A percentile compares a stretch with the other conserved stretches of the same genome.
phyloP scores from a whole-genome alignment of 2,888 invertebrate species.

The Eupithecia insigniata region DNA sequence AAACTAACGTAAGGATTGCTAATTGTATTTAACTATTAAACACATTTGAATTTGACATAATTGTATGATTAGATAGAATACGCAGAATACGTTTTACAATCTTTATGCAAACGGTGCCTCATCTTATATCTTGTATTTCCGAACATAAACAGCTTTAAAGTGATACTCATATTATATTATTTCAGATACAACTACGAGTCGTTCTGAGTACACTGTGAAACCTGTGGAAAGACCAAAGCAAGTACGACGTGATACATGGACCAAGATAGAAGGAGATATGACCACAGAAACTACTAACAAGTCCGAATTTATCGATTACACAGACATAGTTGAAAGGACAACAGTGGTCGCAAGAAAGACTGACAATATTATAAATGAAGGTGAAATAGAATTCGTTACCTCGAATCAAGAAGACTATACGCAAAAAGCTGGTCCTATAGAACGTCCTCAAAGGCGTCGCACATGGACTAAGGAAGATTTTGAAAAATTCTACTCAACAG shows the following conservation, averaged over 20 bases:
- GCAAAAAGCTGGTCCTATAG: conserved; percentile 83
- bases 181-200: conserved; percentile 88
- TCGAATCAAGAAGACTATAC: conserved; percentile 86
- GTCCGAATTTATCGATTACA: conserved; percentile 87
- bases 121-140: background rate
- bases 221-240: conserved; percentile 86
- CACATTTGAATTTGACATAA: too few relatives aligned
- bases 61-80: too few relatives aligned
- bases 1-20: too few relatives aligned
- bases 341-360: conserved; percentile 84
- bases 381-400: conserved; percentile 87
- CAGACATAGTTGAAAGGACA: conserved; percentile 83
- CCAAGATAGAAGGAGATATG: conserved; percentile 90
- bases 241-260: conserved; percentile 90
- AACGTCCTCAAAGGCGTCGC: conserved; percentile 85
- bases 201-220: conserved; percentile 88
- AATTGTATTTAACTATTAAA: too few relatives aligned
- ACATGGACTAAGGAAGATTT: conserved; percentile 90
- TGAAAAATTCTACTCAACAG: conserved; percentile 87
- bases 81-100: too few relatives aligned
- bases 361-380: conserved; percentile 88
- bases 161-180: conserved; percentile 31
- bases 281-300: conserved; percentile 87
- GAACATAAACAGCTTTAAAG: background rate
- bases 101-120: background rate